Evolutionary conservation across 2,113 vertebrate genomes (phyloP).

Genomic region (Hemichromis elongatus): DNA sequence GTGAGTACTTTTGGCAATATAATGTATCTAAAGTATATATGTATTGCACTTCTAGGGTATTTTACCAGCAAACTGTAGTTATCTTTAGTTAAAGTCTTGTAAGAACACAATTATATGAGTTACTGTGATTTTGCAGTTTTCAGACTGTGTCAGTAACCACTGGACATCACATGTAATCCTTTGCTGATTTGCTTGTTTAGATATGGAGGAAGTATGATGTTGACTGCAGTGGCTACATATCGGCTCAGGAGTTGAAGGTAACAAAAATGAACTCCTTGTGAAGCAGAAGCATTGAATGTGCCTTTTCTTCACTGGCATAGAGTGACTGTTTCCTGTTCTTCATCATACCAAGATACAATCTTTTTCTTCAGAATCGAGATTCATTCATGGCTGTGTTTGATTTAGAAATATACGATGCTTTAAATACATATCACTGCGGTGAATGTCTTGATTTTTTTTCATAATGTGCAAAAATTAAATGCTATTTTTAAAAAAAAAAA

Average conservation of each 20-base stretch:
- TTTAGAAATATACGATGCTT: neutral
- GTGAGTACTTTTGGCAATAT: neutral
- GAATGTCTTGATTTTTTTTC: neutral
- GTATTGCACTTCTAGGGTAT: neutral
- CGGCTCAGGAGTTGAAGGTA: constrained; percentile 85
- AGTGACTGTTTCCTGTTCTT: neutral
- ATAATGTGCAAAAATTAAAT: neutral
- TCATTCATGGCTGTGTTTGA: neutral
- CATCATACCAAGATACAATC: neutral
- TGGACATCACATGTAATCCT: neutral
- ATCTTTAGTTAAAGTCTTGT: neutral
- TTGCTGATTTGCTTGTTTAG: constrained; percentile 51
- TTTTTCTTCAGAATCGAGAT: neutral
- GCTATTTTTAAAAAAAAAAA: too few relatives aligned
- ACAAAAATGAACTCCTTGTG: neutral
- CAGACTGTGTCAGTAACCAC: rapidly evolving
- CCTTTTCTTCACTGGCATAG: neutral
- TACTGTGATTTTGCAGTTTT: neutral
- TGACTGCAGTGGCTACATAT: constrained; percentile 95
- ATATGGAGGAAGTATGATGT: constrained; percentile 94
- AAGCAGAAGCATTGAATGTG: neutral
- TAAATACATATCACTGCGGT: neutral
- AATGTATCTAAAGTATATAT: rapidly evolving
- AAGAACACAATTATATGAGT: rapidly evolving
- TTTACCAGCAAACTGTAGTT: neutral